Base-by-base conservation (phyloP, 1,140 invertebrate species). In the Conus betulinus region DNA sequence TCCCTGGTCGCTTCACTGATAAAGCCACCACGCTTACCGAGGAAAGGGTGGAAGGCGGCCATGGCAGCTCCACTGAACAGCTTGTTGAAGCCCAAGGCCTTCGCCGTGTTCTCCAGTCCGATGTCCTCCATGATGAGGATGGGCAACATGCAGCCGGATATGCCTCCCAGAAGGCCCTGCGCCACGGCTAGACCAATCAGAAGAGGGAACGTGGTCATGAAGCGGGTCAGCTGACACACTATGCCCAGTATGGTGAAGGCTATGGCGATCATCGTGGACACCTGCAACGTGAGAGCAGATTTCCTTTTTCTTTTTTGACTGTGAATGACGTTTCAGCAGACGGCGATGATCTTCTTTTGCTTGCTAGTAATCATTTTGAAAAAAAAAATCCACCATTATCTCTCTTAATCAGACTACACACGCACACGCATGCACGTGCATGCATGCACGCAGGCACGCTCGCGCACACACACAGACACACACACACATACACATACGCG, bases 61-160 rank as follows among this genome's bases (percentile, higher is more conserved):
- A 87, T 87, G 67, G 74, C 85, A 15, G 85, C 85, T 11, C 85
- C 85, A 57, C 85, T 87, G 52, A 87, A 87, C 20, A 87, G 85
- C 71, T 87, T 87, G 85, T 27, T 52, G 74, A 87, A 87, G 85
- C 85, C 85, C 85, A 87, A 11, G 2, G 85, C 85, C 74, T 87
- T 87, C 71, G 85, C 85, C 74, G 85, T 87, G 71, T 87, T 67
- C 71, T 78, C 51, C 74, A 87, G 53, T 7, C 85, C 85, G 20
- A 87, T 87, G 71, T 87, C 85, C 52, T 87, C 85, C 85, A 87
- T 87, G 85, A 87, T 87, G 71, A 87, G 85, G 85, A 79, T 87
- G 67, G 85, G 85, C 85, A 79, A 0, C 23, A 87, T 11, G 25
- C 85, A 87, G 8, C 71, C 71, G 3, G 85, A 52, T 20, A 87